Conservation (phyloP, 2,113 vertebrate species). For the Syngnathoides biaculeatus region DNA sequence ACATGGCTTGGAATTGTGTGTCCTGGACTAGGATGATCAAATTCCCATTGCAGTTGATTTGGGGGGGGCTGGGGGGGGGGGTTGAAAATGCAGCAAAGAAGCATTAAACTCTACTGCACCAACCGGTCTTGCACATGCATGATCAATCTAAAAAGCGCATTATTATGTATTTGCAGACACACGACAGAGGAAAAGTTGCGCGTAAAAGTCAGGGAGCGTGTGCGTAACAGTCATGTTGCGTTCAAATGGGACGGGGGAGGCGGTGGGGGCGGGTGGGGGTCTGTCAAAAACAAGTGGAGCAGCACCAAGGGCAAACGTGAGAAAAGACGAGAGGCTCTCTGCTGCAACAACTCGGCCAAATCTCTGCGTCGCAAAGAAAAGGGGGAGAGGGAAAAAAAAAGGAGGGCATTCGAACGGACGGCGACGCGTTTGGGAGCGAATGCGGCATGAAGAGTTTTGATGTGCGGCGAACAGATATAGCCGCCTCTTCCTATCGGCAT, state of each 20-base stretch:
- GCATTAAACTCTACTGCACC: background rate
- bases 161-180: background rate
- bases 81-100: too few relatives aligned
- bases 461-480: constrained; percentile 16
- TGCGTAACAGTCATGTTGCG: constrained; percentile 44
- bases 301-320: constrained; percentile 45
- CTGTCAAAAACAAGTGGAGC: constrained; percentile 3
- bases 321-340: constrained; percentile 21
- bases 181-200: constrained; percentile 19
- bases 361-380: constrained; percentile 24
- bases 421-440: constrained; percentile 30
- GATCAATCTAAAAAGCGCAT: constrained; percentile 5
- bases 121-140: background rate
- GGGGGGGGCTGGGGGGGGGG: too few relatives aligned
- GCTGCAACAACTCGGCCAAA: constrained; percentile 22
- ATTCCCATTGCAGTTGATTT: background rate
- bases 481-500: constrained; percentile 47
- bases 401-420: constrained; percentile 36
- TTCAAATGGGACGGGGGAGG: constrained; percentile 21
- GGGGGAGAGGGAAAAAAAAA: constrained; percentile 53
- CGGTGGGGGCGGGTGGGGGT: background rate
- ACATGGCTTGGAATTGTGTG: background rate
- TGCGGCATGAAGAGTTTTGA: constrained; percentile 12
- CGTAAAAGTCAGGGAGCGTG: constrained; percentile 21
- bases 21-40: background rate